Percentiles rank a stretch among this genome's conserved stretches.
These are phyloP conservation scores for Sebastes elongatus DNA, from an alignment of 2,797 vertebrate genomes.

Conservation along the genomic window DNA sequence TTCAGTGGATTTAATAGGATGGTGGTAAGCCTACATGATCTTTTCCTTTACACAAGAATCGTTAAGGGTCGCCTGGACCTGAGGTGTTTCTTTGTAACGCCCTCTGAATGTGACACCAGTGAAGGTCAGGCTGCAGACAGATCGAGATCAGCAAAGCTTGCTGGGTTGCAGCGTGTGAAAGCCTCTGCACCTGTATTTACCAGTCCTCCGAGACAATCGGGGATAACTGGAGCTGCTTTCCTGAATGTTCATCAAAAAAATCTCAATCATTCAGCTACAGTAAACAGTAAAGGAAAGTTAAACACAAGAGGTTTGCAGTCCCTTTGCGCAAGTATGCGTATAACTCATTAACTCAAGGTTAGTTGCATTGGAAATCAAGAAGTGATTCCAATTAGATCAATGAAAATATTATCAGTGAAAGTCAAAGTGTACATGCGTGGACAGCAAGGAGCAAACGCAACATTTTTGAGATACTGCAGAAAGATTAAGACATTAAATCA, in stretches of 20 bases:
- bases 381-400: slow-evolving; percentile 4
- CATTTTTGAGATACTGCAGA: neutral
- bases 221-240: slow-evolving; percentile 33
- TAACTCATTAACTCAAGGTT: neutral
- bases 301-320: slow-evolving; percentile 6
- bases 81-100: slow-evolving; percentile 54
- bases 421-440: neutral
- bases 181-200: slow-evolving; percentile 65
- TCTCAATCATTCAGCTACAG: neutral
- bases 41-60: slow-evolving; percentile 34
- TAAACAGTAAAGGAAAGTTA: neutral
- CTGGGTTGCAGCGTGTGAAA: slow-evolving; percentile 64
- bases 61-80: slow-evolving; percentile 24
- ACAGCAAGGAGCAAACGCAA: neutral
- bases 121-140: slow-evolving; percentile 85
- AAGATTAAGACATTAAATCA: neutral
- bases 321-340: neutral
- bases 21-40: slow-evolving; percentile 5
- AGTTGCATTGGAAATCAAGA: neutral
- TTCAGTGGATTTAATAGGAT: slow-evolving; percentile 1
- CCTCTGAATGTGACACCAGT: slow-evolving; percentile 78
- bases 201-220: slow-evolving; percentile 38
- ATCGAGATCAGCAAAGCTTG: slow-evolving; percentile 70
- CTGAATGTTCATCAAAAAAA: slow-evolving; percentile 15
- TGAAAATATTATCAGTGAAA: neutral